Percentiles rank a stretch among this genome's conserved stretches.
phyloP scores from a whole-genome alignment of 2,113 vertebrate species.

The Callithrix jacchus region DNA sequence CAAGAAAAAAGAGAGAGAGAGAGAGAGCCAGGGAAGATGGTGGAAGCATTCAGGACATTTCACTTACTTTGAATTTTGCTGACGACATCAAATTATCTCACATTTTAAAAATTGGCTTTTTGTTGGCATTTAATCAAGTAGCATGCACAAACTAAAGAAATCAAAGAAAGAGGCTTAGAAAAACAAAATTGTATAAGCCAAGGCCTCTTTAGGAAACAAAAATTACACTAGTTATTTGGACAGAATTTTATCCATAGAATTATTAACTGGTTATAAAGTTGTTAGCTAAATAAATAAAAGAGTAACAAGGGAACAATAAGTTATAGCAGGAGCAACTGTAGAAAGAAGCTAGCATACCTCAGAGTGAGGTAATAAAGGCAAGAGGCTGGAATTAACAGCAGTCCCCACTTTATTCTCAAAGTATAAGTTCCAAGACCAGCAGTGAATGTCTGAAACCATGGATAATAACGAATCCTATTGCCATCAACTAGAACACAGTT shows the following conservation, averaged over 20 bases:
- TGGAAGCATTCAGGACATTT: background rate
- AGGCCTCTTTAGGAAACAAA: background rate
- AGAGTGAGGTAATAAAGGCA: background rate
- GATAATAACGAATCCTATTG: background rate
- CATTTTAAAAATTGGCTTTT: background rate
- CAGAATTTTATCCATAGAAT: background rate
- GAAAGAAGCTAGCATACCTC: background rate
- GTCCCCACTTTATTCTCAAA: background rate
- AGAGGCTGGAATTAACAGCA: background rate
- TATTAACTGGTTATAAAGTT: background rate
- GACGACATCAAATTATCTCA: background rate
- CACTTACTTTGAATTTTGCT: background rate
- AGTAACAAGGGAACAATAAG: background rate
- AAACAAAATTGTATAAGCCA: background rate
- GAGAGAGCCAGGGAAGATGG: background rate
- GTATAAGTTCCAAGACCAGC: background rate
- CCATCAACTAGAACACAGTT: background rate
- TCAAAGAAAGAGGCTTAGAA: background rate
- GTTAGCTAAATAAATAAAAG: background rate
- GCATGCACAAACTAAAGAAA: background rate
- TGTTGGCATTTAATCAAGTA: conserved; percentile 1
- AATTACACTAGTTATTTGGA: background rate
- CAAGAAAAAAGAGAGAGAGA: background rate
- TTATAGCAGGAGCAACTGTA: too few relatives aligned
- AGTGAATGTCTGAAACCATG: background rate